phyloP scores from a whole-genome alignment of 2,797 vertebrate genomes.

The Cuniculus paca region DNA sequence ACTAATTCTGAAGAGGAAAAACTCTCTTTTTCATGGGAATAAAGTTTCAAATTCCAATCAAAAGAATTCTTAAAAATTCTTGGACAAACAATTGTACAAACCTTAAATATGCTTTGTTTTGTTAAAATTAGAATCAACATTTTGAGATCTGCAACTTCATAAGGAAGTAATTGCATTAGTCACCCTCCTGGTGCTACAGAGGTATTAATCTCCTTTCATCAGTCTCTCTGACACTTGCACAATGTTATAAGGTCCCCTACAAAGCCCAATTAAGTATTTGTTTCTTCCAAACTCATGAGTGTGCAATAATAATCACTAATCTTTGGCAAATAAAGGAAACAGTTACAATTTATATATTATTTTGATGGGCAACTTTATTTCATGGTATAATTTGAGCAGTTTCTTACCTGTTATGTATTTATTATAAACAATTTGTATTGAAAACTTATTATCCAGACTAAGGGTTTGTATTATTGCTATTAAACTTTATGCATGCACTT shows the following conservation, averaged over 20 bases:
- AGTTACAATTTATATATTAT: constrained; percentile 37
- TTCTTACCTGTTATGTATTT: background rate
- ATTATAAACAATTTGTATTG: constrained; percentile 14
- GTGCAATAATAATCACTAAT: constrained; percentile 56
- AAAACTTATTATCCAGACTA: constrained; percentile 15
- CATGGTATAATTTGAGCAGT: background rate
- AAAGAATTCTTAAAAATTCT: constrained; percentile 86
- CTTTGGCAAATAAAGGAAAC: constrained; percentile 45
- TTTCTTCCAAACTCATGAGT: constrained; percentile 58
- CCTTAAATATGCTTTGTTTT: constrained; percentile 84
- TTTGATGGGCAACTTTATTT: constrained; percentile 29
- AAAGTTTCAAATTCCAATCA: constrained; percentile 87
- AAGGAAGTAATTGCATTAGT: constrained; percentile 85
- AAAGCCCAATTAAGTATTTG: constrained; percentile 78
- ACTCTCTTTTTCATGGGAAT: constrained; percentile 81
- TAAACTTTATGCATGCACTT: constrained; percentile 3
- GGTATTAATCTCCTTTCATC: constrained; percentile 79
- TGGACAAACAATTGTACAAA: constrained; percentile 80
- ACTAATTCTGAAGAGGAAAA: constrained; percentile 85
- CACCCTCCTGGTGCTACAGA: constrained; percentile 79
- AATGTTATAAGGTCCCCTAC: constrained; percentile 68
- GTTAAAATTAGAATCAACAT: constrained; percentile 87
- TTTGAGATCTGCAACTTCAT: constrained; percentile 83
- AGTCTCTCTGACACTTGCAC: constrained; percentile 73
- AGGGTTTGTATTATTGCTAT: background rate